Conservation (phyloP, 2,113 vertebrate species). For the Cygnus buccinator region DNA sequence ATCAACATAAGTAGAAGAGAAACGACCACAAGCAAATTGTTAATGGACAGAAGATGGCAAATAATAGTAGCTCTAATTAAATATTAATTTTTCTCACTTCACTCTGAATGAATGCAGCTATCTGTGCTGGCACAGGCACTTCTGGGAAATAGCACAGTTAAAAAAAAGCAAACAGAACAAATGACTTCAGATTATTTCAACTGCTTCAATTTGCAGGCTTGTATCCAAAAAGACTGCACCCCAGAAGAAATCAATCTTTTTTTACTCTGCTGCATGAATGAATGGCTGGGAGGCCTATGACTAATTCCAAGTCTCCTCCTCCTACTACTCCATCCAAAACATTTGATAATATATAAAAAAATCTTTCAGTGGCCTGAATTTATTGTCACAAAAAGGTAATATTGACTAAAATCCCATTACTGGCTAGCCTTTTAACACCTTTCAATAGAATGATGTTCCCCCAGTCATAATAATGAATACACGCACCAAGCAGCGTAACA, state of each 20-base stretch:
- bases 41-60: neutral
- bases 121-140: neutral
- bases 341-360: neutral
- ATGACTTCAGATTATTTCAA: neutral
- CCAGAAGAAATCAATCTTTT: neutral
- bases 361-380: no score
- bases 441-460: neutral
- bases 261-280: neutral
- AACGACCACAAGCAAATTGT: neutral
- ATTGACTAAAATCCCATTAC: neutral
- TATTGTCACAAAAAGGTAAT: neutral
- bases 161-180: neutral
- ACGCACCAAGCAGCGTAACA: neutral
- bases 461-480: neutral
- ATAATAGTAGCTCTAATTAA: constrained; percentile 29
- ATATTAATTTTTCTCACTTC: constrained; percentile 57
- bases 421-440: neutral
- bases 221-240: neutral
- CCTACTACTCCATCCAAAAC: neutral
- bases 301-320: neutral
- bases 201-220: neutral
- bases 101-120: neutral
- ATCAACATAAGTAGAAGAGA: neutral
- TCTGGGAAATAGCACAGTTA: neutral
- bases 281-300: neutral